Conservation (phyloP, 2,113 vertebrate genomes). For the Miniopterus natalensis region DNA sequence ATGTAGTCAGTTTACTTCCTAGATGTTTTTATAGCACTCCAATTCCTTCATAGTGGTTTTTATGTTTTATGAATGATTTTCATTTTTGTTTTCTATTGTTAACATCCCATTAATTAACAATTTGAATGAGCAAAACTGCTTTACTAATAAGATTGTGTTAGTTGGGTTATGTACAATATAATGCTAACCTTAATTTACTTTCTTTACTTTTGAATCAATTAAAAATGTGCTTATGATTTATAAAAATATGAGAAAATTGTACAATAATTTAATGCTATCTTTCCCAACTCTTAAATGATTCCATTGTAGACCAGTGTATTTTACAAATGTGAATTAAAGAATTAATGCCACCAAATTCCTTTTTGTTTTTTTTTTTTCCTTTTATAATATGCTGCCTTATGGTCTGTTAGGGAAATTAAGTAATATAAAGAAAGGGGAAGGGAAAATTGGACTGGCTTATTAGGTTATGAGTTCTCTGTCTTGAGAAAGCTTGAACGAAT, state of each 20-base stretch:
- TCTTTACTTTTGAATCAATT: conserved; percentile 54
- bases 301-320: background rate
- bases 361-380: background rate
- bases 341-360: background rate
- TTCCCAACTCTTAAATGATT: background rate
- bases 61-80: background rate
- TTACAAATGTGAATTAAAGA: background rate
- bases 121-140: background rate
- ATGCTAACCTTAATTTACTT: background rate
- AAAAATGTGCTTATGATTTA: conserved; percentile 1
- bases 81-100: background rate
- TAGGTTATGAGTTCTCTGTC: background rate
- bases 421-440: background rate
- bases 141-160: conserved; percentile 3
- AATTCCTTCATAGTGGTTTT: background rate
- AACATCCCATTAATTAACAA: background rate
- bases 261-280: background rate
- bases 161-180: background rate
- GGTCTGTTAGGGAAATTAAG: background rate
- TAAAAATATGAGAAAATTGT: conserved; percentile 44
- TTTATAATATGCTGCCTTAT: background rate
- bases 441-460: background rate
- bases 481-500: background rate
- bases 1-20: background rate
- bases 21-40: background rate